These are phyloP conservation scores for Mastomys coucha DNA, from an alignment of 2,113 vertebrate genomes.

Conservation along the genomic window DNA sequence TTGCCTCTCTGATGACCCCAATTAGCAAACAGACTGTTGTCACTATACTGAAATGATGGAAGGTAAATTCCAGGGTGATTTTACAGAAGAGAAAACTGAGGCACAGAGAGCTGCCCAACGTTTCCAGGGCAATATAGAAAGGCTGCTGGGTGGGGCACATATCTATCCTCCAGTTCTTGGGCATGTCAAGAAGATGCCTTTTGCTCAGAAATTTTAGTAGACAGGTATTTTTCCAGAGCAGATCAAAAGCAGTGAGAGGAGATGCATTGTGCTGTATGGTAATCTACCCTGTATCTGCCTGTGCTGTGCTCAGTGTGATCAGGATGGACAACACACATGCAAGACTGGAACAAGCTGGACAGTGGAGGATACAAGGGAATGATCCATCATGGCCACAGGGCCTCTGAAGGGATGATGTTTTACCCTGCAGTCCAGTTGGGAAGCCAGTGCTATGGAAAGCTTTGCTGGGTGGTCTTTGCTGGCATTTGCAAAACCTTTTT, in stretches of 20 bases:
- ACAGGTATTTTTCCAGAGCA: neutral
- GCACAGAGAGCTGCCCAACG: neutral
- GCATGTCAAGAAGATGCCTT: neutral
- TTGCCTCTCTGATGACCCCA: neutral
- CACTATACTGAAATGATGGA: neutral
- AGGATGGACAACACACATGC: neutral
- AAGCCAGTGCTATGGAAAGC: neutral
- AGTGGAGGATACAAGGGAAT: neutral
- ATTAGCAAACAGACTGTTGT: neutral
- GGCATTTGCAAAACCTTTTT: neutral
- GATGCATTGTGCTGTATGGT: neutral
- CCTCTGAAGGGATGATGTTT: slow-evolving; percentile 61
- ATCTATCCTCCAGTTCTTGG: neutral
- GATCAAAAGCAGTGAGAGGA: neutral
- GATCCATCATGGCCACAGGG: slow-evolving; percentile 49
- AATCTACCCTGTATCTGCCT: neutral
- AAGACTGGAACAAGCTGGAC: neutral
- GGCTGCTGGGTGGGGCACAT: neutral
- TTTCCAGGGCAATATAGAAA: neutral
- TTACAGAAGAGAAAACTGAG: neutral
- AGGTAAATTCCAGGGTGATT: neutral
- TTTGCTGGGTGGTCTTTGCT: slow-evolving; percentile 35
- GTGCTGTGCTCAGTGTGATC: neutral
- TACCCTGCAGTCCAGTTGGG: slow-evolving; percentile 56
- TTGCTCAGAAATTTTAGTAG: neutral